A percentile compares a stretch with the other conserved stretches of the same genome.
Conservation (phyloP, 2,888 invertebrate species). For the Lithophane leautieri region DNA sequence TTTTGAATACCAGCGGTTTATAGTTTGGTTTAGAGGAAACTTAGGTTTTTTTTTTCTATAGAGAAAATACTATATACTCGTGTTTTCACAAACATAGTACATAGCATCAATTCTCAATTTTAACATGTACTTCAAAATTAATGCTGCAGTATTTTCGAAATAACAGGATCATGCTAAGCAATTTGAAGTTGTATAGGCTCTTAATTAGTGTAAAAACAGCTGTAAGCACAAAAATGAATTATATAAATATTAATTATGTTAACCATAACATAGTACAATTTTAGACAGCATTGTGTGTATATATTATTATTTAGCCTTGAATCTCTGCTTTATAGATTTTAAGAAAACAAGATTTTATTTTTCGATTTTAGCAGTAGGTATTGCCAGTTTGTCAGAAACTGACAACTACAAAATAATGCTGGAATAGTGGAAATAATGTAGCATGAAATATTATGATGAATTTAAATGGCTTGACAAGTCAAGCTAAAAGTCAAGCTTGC, state of each 20-base stretch:
- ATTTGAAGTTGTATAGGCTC: too few relatives aligned
- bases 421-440: background rate
- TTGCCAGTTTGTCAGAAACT: background rate
- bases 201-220: constrained; percentile 19
- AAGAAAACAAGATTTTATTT: constrained; percentile 23
- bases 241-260: background rate
- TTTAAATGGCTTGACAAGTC: background rate
- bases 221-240: constrained; percentile 14
- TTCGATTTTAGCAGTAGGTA: background rate
- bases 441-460: background rate
- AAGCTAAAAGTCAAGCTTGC: too few relatives aligned
- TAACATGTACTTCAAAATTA: too few relatives aligned
- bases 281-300: constrained; percentile 7
- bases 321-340: constrained; percentile 41
- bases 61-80: too few relatives aligned
- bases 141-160: too few relatives aligned
- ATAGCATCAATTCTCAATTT: too few relatives aligned
- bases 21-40: too few relatives aligned
- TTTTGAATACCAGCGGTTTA: too few relatives aligned
- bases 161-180: too few relatives aligned
- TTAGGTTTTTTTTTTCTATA: too few relatives aligned
- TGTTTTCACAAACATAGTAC: too few relatives aligned
- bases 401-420: background rate
- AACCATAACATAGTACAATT: constrained; percentile 42
- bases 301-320: constrained; percentile 25